Base-by-base conservation (phyloP, 2,888 invertebrate species). In the Chrysolina oricalcia region DNA sequence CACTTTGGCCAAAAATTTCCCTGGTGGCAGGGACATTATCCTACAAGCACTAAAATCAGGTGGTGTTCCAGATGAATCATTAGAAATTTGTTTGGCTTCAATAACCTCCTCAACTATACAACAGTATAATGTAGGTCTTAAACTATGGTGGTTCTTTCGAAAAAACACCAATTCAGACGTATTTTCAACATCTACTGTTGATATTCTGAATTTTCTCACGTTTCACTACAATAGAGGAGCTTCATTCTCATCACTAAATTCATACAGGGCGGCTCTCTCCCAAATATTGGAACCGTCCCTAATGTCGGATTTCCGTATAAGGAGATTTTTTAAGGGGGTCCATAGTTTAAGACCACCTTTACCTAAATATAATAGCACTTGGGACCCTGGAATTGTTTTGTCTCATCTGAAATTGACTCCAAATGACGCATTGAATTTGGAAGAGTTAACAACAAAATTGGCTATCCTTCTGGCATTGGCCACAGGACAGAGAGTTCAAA, bases 401-500 rank as follows among this genome's bases (percentile, higher is more conserved):
- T n/a, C 66, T 21, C 56, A 65, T n/a, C 19, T 74, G 17, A 41
- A 35, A 46, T 73, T 23, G 21, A 40, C 15, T 56, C 17, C 66
- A 10, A 19, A 56, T 19, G 4, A 65, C 23, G 4, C 23, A n/a
- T 56, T 69, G 40, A 40, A 10, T 59, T 53, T 77, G 41, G 46
- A 65, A 41, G 5, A 64, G 6, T 35, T 77, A 19, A 67, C 74
- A 1, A 53, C 27, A 13, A 78, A 78, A 67, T 35, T 70, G n/a
- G 75, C 68, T 13, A 63, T 66, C 13, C 66, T 77, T 6, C 10
- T 78, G 15, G 72, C 76, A 2, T 48, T 78, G 13, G 59, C 48
- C 43, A 78, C 78, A 1, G 76, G 70, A 41, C 78, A 78, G 43
- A 65, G 76, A 40, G 73, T 78, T 13, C 75, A 77, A 56, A 78